Percentiles rank a stretch among this genome's conserved stretches.
phyloP scores from a whole-genome alignment of 2,888 invertebrate species.

The Drosophila picticornis region DNA sequence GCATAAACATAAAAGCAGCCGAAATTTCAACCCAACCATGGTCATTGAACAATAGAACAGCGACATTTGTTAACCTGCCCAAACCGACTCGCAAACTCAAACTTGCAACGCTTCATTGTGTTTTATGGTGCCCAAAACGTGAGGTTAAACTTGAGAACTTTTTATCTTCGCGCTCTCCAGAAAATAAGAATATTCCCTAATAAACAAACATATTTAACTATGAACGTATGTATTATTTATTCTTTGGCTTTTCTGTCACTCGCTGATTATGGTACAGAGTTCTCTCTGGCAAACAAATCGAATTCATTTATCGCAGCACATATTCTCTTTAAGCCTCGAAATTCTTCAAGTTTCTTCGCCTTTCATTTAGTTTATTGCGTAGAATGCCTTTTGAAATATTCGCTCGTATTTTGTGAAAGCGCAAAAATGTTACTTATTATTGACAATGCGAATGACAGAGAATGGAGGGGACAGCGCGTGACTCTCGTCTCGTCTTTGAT shows the following conservation, averaged over 20 bases:
- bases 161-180: conserved; percentile 41
- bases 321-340: conserved; percentile 47
- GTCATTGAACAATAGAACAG: conserved; percentile 73
- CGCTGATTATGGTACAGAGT: conserved; percentile 15
- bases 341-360: conserved; percentile 25
- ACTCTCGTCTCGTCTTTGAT: conserved; percentile 55
- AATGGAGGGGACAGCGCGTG: conserved; percentile 25
- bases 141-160: conserved; percentile 67
- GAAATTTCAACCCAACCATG: conserved; percentile 61
- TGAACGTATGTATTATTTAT: conserved; percentile 25
- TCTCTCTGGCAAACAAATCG: conserved; percentile 47
- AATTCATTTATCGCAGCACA: conserved; percentile 57
- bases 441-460: conserved; percentile 50
- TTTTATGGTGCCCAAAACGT: conserved; percentile 74
- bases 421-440: conserved; percentile 56
- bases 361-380: conserved; percentile 40
- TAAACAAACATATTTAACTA: conserved; percentile 24
- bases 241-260: conserved; percentile 52
- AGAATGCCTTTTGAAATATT: conserved; percentile 34
- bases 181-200: conserved; percentile 33
- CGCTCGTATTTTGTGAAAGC: conserved; percentile 44
- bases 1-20: conserved; percentile 78
- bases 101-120: conserved; percentile 72
- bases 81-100: conserved; percentile 4
- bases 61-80: conserved; percentile 47